Conservation (phyloP, 2,113 vertebrate genomes). For the Donacobius atricapilla region DNA sequence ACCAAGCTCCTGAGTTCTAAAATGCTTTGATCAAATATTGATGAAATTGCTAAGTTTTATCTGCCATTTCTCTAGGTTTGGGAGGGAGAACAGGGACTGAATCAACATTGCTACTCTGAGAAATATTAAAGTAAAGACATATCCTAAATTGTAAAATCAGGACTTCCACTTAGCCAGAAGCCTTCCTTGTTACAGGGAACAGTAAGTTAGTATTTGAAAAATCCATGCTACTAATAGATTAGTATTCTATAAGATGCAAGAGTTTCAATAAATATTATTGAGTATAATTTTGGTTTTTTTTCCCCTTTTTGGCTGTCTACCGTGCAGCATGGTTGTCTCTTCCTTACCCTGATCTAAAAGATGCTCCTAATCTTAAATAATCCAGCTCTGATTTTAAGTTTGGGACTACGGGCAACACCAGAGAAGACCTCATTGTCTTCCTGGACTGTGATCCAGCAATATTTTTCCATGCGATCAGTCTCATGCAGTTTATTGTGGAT, state of each 20-base stretch:
- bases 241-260: not conserved
- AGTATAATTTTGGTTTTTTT: not conserved
- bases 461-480: not conserved
- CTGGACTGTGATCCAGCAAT: not conserved
- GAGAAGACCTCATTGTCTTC: not conserved
- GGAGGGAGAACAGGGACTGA: not conserved
- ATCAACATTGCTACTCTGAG: not conserved
- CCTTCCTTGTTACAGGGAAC: not conserved
- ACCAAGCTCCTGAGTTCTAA: not conserved
- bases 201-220: not conserved
- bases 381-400: not conserved
- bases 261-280: not conserved
- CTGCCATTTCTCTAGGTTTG: not conserved
- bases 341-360: not conserved
- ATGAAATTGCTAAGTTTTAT: not conserved
- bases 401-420: not conserved
- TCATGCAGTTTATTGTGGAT: not conserved
- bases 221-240: not conserved
- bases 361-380: not conserved
- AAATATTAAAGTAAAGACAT: not conserved
- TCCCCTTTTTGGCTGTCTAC: not conserved
- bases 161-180: not conserved
- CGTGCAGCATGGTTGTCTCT: not conserved
- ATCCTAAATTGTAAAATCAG: not conserved
- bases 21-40: not conserved